phyloP scores from a whole-genome alignment of 2,888 invertebrate genomes.

The Meganola albula region DNA sequence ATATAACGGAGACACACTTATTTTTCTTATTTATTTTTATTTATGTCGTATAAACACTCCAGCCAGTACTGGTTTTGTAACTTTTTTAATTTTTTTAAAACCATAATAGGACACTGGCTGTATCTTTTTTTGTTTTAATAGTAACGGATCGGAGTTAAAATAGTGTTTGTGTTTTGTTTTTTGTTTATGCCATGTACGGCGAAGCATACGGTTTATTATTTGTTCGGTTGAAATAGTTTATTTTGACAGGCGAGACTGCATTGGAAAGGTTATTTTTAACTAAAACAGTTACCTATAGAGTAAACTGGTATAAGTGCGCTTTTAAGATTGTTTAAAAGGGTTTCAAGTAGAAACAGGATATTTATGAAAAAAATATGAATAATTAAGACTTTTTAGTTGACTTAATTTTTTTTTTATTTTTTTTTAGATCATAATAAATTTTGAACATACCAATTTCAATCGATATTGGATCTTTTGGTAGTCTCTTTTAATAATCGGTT shows the following conservation, averaged over 20 bases:
- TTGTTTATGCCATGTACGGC: conserved; percentile 11
- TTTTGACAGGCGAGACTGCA: conserved; percentile 11
- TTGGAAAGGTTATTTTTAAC: conserved; percentile 14
- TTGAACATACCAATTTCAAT: no score
- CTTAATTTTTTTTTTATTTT: no score
- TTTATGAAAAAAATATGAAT: no score
- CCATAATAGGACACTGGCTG: conserved; percentile 27
- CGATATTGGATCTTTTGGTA: no score
- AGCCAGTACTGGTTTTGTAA: conserved; percentile 27
- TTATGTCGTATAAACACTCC: conserved; percentile 37
- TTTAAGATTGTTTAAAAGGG: no score
- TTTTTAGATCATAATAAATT: no score
- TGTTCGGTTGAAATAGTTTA: conserved; percentile 17
- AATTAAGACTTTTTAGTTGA: no score
- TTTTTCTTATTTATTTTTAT: conserved; percentile 47
- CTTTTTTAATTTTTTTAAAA: conserved; percentile 34
- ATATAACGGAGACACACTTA: conserved; percentile 50
- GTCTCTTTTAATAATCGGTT: no score
- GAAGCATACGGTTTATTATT: conserved; percentile 13
- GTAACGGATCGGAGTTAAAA: conserved; percentile 30
- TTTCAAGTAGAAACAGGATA: no score
- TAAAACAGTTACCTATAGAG: no score
- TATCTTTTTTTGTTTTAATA: conserved; percentile 24
- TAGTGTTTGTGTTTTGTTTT: conserved; percentile 20
- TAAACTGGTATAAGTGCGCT: no score